Evolutionary conservation across 2,113 vertebrate genomes (phyloP).

Genomic region (Eubucco bourcierii): DNA sequence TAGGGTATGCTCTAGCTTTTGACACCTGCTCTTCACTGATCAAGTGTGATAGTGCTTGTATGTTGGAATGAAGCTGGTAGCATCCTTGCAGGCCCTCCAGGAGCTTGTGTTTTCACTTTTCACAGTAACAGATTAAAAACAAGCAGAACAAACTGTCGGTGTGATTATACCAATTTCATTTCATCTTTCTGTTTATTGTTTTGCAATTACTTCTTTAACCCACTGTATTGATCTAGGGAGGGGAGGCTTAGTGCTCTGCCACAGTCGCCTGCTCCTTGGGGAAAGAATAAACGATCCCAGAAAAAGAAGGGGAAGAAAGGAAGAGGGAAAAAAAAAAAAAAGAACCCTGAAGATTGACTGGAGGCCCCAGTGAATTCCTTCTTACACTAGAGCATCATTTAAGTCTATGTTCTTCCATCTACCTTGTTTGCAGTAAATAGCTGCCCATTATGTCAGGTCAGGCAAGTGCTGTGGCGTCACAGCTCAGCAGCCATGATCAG

Average conservation of each 20-base stretch:
- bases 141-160: neutral
- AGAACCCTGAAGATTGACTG: constrained; percentile 70
- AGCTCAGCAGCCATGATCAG: constrained; percentile 73
- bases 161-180: constrained; percentile 58
- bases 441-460: constrained; percentile 87
- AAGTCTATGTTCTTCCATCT: constrained; percentile 82
- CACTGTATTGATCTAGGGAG: constrained; percentile 75
- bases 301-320: neutral
- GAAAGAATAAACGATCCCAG: constrained; percentile 69
- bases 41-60: constrained; percentile 40
- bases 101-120: neutral
- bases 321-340: neutral
- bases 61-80: constrained; percentile 21
- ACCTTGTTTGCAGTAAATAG: constrained; percentile 90
- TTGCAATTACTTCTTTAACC: constrained; percentile 77
- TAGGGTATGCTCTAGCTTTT: constrained; percentile 24
- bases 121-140: neutral
- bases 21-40: constrained; percentile 46
- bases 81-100: neutral
- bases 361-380: constrained; percentile 67
- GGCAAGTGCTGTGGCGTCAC: constrained; percentile 76
- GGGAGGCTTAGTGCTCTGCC: constrained; percentile 59
- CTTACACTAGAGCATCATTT: constrained; percentile 85
- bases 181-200: constrained; percentile 80
- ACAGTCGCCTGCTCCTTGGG: constrained; percentile 69